Evolutionary conservation across 1,140 invertebrate genomes (phyloP).

Genomic region (Plodia interpunctella): DNA sequence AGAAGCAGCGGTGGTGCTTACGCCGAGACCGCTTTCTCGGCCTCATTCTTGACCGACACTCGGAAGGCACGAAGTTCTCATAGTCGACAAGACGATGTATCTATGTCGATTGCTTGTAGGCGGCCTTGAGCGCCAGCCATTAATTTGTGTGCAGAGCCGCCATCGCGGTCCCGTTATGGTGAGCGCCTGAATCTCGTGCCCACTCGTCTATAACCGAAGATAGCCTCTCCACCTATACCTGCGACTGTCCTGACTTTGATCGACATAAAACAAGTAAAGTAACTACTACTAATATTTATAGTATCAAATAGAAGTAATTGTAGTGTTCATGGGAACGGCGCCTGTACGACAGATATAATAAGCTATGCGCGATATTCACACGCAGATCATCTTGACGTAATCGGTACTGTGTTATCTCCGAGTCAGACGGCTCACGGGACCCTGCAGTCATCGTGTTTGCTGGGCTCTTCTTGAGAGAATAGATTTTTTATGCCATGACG

Average conservation of each 20-base stretch:
- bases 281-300: too few species aligned
- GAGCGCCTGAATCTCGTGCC: slow-evolving; percentile 55
- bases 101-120: slow-evolving; percentile 70
- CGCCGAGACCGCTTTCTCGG: slow-evolving; percentile 56
- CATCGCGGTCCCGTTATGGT: slow-evolving; percentile 57
- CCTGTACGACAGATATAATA: neutral
- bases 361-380: slow-evolving; percentile 13
- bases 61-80: slow-evolving; percentile 59
- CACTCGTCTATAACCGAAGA: slow-evolving; percentile 40
- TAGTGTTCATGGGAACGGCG: neutral
- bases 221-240: slow-evolving; percentile 20
- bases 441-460: slow-evolving; percentile 5
- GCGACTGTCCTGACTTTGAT: neutral
- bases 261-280: too few species aligned
- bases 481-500: slow-evolving; percentile 22
- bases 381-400: slow-evolving; percentile 15
- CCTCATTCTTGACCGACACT: slow-evolving; percentile 53
- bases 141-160: slow-evolving; percentile 71
- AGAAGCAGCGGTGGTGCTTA: slow-evolving; percentile 29
- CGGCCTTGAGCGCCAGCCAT: slow-evolving; percentile 70
- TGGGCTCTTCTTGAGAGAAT: slow-evolving; percentile 7
- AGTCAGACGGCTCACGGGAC: neutral
- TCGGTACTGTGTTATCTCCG: slow-evolving; percentile 8
- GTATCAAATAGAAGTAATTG: neutral
- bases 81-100: slow-evolving; percentile 69